These are phyloP conservation scores for Petromus typicus DNA, from an alignment of 2,113 vertebrate genomes.

Conservation along the genomic window DNA sequence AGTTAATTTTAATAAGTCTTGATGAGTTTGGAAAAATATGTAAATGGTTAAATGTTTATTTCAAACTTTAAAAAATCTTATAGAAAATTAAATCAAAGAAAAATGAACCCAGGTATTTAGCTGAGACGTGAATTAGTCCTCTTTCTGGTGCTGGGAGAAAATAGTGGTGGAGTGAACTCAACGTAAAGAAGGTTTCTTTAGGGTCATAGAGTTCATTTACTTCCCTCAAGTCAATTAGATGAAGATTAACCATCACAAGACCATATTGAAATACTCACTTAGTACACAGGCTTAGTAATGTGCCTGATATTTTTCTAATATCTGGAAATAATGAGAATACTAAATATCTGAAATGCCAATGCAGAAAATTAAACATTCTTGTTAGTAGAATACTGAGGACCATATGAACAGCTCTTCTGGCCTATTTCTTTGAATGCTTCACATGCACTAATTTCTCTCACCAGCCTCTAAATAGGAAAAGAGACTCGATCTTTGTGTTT, in stretches of 20 bases:
- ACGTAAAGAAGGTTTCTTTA: not conserved
- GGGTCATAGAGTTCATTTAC: too few relatives aligned
- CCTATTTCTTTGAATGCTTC: not conserved
- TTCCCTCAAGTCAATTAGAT: not conserved
- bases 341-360: not conserved
- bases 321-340: not conserved
- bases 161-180: not conserved
- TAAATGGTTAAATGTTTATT: not conserved
- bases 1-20: not conserved
- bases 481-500: not conserved
- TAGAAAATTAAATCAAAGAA: not conserved
- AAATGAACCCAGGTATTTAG: not conserved
- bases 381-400: not conserved
- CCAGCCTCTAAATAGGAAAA: not conserved
- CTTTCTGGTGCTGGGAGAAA: not conserved
- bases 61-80: not conserved
- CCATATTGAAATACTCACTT: not conserved
- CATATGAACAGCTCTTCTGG: fast-evolving
- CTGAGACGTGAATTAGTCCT: not conserved
- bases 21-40: not conserved
- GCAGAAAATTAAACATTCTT: not conserved
- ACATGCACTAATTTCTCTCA: not conserved
- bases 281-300: not conserved
- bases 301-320: not conserved
- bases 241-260: not conserved